These are phyloP conservation scores for Eumacrocentrus americanus DNA, from an alignment of 2,888 invertebrate species.

Conservation along the genomic window DNA sequence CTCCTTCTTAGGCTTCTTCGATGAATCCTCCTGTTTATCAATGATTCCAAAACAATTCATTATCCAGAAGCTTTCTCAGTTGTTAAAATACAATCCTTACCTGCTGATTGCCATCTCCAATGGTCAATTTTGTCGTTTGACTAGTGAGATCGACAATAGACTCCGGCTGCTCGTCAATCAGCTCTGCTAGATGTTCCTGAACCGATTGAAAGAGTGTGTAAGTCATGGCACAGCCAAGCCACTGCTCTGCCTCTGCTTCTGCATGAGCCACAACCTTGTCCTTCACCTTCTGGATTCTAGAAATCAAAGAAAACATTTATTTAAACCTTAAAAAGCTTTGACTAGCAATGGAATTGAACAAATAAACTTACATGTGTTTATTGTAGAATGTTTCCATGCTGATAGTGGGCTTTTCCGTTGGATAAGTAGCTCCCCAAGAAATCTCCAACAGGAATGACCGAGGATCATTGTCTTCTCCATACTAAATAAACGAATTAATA, in stretches of 20 bases:
- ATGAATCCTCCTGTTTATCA: constrained; percentile 52
- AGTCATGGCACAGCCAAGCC: constrained; percentile 91
- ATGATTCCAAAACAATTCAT: background rate
- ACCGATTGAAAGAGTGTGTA: constrained; percentile 91
- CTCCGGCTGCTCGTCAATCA: constrained; percentile 76
- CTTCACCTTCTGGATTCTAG: constrained; percentile 74
- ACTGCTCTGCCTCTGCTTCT: constrained; percentile 76
- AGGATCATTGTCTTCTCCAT: constrained; percentile 76
- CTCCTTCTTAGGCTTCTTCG: constrained; percentile 76
- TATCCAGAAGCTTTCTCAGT: background rate
- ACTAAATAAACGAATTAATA: constrained; percentile 65
- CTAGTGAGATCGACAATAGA: constrained; percentile 60
- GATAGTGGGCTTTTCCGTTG: constrained; percentile 78
- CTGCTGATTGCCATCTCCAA: constrained; percentile 63
- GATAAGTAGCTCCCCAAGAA: constrained; percentile 85
- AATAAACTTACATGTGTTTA: constrained; percentile 81
- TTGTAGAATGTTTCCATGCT: constrained; percentile 94
- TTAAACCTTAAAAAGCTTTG: background rate
- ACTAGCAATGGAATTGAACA: too few species aligned
- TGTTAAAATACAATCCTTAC: constrained; percentile 30
- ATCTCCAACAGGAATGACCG: constrained; percentile 89
- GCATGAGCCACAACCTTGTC: constrained; percentile 70
- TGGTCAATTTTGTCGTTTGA: constrained; percentile 66
- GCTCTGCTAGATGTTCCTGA: constrained; percentile 78
- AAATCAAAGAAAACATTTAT: constrained; percentile 24